Percentiles rank a stretch among this genome's conserved stretches.
These are phyloP conservation scores for Eustalomyia histrio DNA, from an alignment of 2,888 invertebrate genomes.

Conservation along the genomic window DNA sequence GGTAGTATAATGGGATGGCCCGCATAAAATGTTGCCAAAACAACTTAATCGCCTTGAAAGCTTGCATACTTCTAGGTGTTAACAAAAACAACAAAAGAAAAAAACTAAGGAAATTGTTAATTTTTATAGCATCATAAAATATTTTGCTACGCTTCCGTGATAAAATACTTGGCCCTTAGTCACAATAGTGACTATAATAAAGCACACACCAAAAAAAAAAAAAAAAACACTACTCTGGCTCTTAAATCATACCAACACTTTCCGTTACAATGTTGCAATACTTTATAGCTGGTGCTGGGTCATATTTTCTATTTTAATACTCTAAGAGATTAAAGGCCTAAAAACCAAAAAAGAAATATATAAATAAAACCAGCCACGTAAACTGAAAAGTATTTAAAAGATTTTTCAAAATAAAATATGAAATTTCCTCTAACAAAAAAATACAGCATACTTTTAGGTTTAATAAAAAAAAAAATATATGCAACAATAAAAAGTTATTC, in stretches of 20 bases:
- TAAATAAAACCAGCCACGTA: not conserved
- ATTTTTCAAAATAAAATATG: not conserved
- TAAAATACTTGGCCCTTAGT: conserved; percentile 34
- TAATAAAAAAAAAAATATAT: not conserved
- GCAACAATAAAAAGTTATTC: not conserved
- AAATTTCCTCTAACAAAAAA: not conserved
- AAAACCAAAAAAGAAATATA: not conserved
- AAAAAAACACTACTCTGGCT: conserved; percentile 5
- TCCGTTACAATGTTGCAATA: conserved; percentile 46
- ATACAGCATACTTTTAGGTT: conserved; percentile 40
- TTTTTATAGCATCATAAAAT: conserved; percentile 65
- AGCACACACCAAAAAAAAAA: not conserved
- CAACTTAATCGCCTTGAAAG: conserved; percentile 26
- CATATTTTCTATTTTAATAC: conserved; percentile 40
- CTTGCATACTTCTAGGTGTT: conserved; percentile 56
- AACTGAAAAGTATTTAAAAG: conserved; percentile 11
- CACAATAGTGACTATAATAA: not conserved
- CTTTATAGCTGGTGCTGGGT: conserved; percentile 35
- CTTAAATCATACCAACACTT: conserved; percentile 62
- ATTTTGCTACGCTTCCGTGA: conserved; percentile 56
- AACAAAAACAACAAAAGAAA: conserved; percentile 26
- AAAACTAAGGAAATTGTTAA: conserved; percentile 61
- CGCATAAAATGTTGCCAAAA: not conserved
- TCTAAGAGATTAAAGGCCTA: conserved; percentile 48
- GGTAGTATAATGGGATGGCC: not conserved